Base-by-base conservation (phyloP, 2,797 vertebrate genomes). In the Centroberyx gerrardi region DNA sequence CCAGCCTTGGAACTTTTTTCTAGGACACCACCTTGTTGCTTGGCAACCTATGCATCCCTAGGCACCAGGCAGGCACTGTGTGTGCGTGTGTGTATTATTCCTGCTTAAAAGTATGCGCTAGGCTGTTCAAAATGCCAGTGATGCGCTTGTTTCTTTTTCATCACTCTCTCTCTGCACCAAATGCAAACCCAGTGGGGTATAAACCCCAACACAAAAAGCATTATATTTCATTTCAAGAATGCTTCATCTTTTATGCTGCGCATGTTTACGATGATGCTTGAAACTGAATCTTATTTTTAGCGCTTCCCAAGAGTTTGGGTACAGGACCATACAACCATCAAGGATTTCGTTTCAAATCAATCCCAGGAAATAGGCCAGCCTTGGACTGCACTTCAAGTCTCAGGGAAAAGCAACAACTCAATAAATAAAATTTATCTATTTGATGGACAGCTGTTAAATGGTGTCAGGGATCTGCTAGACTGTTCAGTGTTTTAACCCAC, bases 21-120 rank as follows among this genome's bases (percentile, higher is more conserved):
- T 93, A 91, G 90, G 89, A 90, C 93, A 94, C 81, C 71, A 86
- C 82, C 82, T 88, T 92, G 94, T 95, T 95, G 94, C 94, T 80
- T 90, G 87, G 94, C 94, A 95, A 95, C 94, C 77, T 75, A 83
- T 72, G 80, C 87, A 88, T 94, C 92, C 92, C 90, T 55, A 74
- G 88, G 89, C 86, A 88, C 38, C 62, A 59, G 67, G 28, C 76
- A 68, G 33, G 44, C 69, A 80, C 48, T 66, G 52, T 74, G 61
- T 54, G 29, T 52, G n/a, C 68, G 44, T 54, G 52, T 48, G 62
- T 87, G 81, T 74, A 74, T 86, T 86, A 84, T 76, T 87, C 62
- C 52, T 36, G 68, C 63, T 80, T 84, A 80, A 90, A 87, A 79
- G 62, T 68, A 75, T 79, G 44, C 14, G 18, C 10, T 3, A 61